These are phyloP conservation scores for Leptinotarsa haldemani DNA, from an alignment of 2,888 invertebrate species.

Conservation along the genomic window DNA sequence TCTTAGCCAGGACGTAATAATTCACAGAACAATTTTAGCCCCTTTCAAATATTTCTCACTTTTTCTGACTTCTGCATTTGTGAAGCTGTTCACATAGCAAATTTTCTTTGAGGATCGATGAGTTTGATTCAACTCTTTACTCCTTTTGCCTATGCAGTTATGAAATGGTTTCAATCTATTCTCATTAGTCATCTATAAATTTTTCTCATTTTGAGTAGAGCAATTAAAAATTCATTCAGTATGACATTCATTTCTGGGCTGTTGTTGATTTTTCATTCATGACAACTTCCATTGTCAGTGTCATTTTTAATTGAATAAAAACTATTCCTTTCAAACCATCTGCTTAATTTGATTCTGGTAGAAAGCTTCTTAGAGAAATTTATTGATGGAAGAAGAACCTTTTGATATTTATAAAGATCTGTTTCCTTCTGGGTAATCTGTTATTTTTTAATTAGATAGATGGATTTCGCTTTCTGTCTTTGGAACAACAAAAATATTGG, in stretches of 20 bases:
- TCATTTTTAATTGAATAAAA: neutral
- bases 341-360: neutral
- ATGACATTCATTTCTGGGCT: neutral
- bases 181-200: too few relatives aligned
- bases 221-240: too few relatives aligned
- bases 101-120: neutral
- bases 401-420: constrained; percentile 18
- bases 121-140: neutral
- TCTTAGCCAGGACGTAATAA: too few relatives aligned
- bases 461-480: too few relatives aligned
- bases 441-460: neutral
- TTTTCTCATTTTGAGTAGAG: too few relatives aligned
- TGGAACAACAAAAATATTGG: too few relatives aligned
- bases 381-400: neutral
- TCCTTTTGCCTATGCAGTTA: too few relatives aligned
- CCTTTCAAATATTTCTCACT: too few relatives aligned
- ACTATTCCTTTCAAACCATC: neutral
- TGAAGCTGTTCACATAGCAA: too few relatives aligned
- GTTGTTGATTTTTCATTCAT: neutral
- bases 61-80: too few relatives aligned
- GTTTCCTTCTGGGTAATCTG: constrained; percentile 2
- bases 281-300: neutral
- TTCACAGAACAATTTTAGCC: too few relatives aligned
- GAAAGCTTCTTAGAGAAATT: neutral
- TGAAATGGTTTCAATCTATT: too few relatives aligned